Base-by-base conservation (phyloP, 2,797 vertebrate species). In the Gephyroberyx darwinii region DNA sequence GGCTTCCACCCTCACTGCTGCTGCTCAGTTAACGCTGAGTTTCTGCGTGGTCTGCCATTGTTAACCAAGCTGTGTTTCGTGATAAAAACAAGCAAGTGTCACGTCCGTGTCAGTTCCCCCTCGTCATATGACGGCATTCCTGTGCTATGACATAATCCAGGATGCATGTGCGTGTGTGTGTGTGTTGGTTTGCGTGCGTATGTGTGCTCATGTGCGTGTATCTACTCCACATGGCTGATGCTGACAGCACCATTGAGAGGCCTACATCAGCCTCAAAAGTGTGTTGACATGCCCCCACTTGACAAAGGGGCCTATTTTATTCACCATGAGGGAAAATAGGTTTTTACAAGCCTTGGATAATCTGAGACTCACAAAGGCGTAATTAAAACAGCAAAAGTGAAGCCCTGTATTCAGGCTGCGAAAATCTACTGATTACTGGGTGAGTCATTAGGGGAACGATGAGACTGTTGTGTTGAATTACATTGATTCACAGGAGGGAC, bases 251-350 rank as follows among this genome's bases (percentile, higher is more conserved):
- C 19, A 26, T 71, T 58, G 71, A 82, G 83, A 88, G 82, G 72
- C 77, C 60, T 47, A 86, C 83, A 82, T 84, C 78, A 66, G 80
- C 78, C 43, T 31, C 72, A 80, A 56, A 72, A 86, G 84, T 80
- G 86, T 86, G 86, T 84, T 86, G 82, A 84, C 91, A 82, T 91
- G 90, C 74, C 88, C 83, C 85, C 87, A 88, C 89, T 89, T 91
- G 84, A 92, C 83, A 88, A 77, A 77, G 75, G 77, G 74, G 74
- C 63, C 67, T 83, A 81, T 81, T 86, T 82, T 66, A 86, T 90
- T 87, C 78, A 52, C 19, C 19, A 47, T 69, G 55, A 80, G 72
- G 76, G 53, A 67, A 83, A 86, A 71, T 72, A 54, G 55, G 84
- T 82, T 83, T 80, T 82, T 69, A 85, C 86, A 86, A 68, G 86